Evolutionary conservation across 2,113 vertebrate genomes (phyloP).

Genomic region (Bufo gargarizans): DNA sequence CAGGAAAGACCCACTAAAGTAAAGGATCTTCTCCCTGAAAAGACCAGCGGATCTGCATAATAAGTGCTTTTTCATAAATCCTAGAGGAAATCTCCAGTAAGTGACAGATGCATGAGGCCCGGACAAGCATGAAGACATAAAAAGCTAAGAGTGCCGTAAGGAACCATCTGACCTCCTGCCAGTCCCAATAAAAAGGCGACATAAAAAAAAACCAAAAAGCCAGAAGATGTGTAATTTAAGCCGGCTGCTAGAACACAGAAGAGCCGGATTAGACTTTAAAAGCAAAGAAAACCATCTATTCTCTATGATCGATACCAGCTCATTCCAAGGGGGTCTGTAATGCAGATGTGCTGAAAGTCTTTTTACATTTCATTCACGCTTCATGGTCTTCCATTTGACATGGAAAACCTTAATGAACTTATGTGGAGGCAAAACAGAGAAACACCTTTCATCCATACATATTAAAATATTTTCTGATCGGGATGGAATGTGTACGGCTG

Average conservation of each 20-base stretch:
- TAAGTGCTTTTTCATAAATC: slow-evolving; percentile 16
- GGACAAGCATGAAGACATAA: slow-evolving; percentile 9
- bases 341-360: slow-evolving; percentile 26
- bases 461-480: not conserved
- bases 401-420: not conserved
- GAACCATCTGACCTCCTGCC: slow-evolving; percentile 24
- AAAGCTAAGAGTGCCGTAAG: not conserved
- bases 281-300: slow-evolving; percentile 9
- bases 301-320: slow-evolving; percentile 6
- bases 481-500: not conserved
- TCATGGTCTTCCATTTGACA: not conserved
- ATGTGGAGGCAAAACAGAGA: too few species aligned
- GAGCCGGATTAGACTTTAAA: slow-evolving; percentile 37
- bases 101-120: not conserved
- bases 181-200: slow-evolving; percentile 41
- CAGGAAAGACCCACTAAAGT: not conserved
- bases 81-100: slow-evolving; percentile 1
- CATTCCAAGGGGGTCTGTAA: slow-evolving; percentile 13
- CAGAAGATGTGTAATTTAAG: slow-evolving; percentile 32
- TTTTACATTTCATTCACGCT: not conserved
- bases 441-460: not conserved
- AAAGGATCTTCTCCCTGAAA: not conserved
- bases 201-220: too few species aligned
- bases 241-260: slow-evolving; percentile 19
- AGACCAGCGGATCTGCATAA: not conserved